These are phyloP conservation scores for Polyommatus icarus DNA, from an alignment of 2,888 invertebrate genomes.

Conservation along the genomic window DNA sequence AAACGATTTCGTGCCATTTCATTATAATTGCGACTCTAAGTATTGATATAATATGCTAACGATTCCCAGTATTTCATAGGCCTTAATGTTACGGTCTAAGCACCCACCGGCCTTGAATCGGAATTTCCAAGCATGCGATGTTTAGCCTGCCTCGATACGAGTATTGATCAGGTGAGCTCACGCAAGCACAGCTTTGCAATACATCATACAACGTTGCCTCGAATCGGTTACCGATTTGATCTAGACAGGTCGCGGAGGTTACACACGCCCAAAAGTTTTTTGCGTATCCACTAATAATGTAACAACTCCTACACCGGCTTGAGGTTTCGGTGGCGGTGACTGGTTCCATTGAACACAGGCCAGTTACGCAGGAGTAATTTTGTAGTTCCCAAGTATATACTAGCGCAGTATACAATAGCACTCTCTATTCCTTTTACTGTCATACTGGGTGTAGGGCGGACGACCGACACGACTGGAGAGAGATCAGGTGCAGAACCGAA, in stretches of 20 bases:
- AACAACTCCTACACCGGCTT: no score
- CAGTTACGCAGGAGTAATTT: no score
- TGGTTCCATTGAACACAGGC: no score
- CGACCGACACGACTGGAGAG: no score
- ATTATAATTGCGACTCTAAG: neutral
- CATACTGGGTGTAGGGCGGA: no score
- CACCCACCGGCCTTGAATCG: constrained; percentile 23
- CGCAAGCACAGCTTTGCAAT: constrained; percentile 18
- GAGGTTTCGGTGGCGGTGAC: no score
- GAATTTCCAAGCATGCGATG: constrained; percentile 23
- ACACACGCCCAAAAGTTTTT: no score
- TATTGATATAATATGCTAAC: constrained; percentile 15
- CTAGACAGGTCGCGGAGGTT: neutral
- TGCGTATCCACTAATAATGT: no score
- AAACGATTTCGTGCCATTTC: neutral
- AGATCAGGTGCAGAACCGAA: no score
- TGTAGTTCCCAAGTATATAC: no score
- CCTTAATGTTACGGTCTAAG: constrained; percentile 23
- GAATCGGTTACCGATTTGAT: neutral
- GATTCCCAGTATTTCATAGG: constrained; percentile 22
- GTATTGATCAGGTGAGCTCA: constrained; percentile 23
- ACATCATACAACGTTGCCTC: neutral
- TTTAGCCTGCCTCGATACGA: constrained; percentile 21
- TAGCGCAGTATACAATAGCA: no score
- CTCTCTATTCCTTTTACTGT: no score